phyloP scores from a whole-genome alignment of 2,113 vertebrate genomes.

The Gallinago media region DNA sequence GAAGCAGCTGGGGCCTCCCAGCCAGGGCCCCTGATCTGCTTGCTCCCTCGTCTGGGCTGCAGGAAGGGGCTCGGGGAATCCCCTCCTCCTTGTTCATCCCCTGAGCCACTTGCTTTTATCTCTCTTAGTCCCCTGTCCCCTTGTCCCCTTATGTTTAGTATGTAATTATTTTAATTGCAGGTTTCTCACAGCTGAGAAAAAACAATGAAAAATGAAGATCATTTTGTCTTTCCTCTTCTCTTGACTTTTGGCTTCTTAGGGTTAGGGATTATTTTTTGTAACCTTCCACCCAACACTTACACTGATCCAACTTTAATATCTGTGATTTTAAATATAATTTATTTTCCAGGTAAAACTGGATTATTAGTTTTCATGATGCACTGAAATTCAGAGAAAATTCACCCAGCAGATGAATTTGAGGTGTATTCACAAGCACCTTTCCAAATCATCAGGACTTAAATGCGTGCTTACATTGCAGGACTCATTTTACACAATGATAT shows the following conservation, averaged over 20 bases:
- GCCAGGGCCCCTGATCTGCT: not conserved
- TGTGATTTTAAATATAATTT: not conserved
- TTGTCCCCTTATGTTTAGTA: not conserved
- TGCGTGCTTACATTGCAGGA: not conserved
- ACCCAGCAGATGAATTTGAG: not conserved
- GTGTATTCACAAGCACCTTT: not conserved
- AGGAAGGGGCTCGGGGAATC: not conserved
- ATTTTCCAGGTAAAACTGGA: not conserved
- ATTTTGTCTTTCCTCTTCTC: not conserved
- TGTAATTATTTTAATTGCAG: not conserved
- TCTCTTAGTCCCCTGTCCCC: not conserved
- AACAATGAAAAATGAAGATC: not conserved
- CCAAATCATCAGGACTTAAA: no score
- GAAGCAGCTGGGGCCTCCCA: not conserved
- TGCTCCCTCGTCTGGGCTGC: accelerated
- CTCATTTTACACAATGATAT: not conserved
- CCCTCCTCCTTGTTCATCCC: accelerated
- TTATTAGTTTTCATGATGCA: not conserved
- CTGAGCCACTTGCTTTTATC: not conserved
- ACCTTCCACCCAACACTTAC: not conserved
- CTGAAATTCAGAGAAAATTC: not conserved
- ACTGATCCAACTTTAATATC: not conserved
- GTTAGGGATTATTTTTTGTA: not conserved
- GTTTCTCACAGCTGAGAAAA: not conserved
- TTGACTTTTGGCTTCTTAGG: not conserved